Evolutionary conservation across 1,140 invertebrate species (phyloP), one percentile per base, ranked within the genome.

Genomic region (Drosophila oshimai): DNA sequence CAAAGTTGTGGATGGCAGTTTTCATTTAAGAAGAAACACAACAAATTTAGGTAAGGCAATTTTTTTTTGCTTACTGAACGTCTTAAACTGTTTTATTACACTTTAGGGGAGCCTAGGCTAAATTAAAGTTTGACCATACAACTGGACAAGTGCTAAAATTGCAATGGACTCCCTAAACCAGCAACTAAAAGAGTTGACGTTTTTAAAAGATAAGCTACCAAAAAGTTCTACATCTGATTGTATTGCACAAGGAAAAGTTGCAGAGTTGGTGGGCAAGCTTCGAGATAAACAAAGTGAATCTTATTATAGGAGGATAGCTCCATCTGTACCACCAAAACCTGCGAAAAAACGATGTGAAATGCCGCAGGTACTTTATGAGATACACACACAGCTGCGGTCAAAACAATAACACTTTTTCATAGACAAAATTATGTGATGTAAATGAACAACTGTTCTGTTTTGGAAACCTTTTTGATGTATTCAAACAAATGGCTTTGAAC

Each of bases 271-370:
- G 2, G 67, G 33, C 7, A 77, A 72, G 13, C 29, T 81, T 12
- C 73, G 57, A n/a, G 47, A 78, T 9, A 68, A 58, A 12, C 47
- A 46, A 18, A 42, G 18, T 37, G 13, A 26, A 7, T 7, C 22
- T 12, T 12, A 33, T 1, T 31, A 7, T 6, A 58, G 22, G 1
- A 76, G 47, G 17, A 44, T 46, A 4, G 64, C 70, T 9, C 76
- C 76, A 33, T 46, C 13, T 10, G 68, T 74, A 55, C 78, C 78
- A 37, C 78, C 78, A 5, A 81, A 81, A 31, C 78, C 74, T 6
- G 31, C 42, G 6, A 62, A 61, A 50, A 81, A 55, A 28, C 9
- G 24, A 13, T 39, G 10, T 36, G 68, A 81, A 26, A 55, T 64
- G 47, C 78, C 78, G 5, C 79, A 83, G 74, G 78, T 81, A 54